phyloP scores from a whole-genome alignment of 2,797 vertebrate genomes.

The Sebastes kiyomatsui region DNA sequence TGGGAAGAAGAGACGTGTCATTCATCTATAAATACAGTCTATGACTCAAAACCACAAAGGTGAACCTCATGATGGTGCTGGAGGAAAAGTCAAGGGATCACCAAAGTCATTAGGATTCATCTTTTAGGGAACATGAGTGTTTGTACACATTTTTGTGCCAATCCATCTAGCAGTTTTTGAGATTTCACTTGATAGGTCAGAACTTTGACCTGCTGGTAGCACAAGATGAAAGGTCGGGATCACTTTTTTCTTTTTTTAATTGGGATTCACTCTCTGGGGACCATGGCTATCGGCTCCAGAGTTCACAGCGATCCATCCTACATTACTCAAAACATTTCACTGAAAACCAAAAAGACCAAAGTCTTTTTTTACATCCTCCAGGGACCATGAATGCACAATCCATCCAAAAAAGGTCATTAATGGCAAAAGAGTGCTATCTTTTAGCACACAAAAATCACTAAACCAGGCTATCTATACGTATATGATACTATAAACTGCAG shows the following conservation, averaged over 20 bases:
- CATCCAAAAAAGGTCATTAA: not conserved
- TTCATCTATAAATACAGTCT: no score
- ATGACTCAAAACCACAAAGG: no score
- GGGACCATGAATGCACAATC: not conserved
- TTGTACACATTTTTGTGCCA: not conserved
- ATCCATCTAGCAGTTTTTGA: fast-evolving
- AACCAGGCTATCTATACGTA: not conserved
- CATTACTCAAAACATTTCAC: not conserved
- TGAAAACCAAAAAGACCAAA: not conserved
- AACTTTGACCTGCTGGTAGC: not conserved
- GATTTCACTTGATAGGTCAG: not conserved
- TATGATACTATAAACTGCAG: not conserved
- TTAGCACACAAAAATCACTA: not conserved
- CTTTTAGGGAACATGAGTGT: not conserved
- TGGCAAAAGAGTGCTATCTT: not conserved
- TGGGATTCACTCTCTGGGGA: no score
- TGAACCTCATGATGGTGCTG: no score
- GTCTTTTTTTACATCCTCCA: not conserved
- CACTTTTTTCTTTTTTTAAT: no score
- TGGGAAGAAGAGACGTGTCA: no score
- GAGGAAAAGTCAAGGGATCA: not conserved
- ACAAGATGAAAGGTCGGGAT: not conserved
- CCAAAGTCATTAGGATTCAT: not conserved
- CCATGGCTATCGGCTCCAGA: no score
- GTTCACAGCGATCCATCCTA: not conserved